Base-by-base conservation (phyloP, 2,888 invertebrate species). In the Amblyteles armatorius region DNA sequence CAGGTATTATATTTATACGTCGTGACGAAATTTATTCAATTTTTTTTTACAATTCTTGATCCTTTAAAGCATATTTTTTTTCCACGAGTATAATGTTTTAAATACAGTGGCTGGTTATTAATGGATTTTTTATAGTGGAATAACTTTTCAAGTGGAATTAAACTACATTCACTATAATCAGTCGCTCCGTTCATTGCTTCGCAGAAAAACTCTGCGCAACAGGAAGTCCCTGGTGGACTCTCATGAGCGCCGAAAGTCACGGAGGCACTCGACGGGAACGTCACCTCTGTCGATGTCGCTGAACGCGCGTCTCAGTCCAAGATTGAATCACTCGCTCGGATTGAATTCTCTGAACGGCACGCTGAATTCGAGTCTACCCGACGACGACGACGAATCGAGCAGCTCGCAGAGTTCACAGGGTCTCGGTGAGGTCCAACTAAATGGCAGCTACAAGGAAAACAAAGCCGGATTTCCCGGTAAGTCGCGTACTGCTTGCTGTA, bases 231-330 rank as follows among this genome's bases (percentile, higher is more conserved):
- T 95, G 79, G 94, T 94, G 63, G 95, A 96, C 90, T 95, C 95
- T 16, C 94, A 95, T 65, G 97, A 97, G 89, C 94, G 97, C 78
- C 95, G 98, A 87, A 98, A 97, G 94, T 98, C 98, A 57, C 95
- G 97, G 68, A 94, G 97, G 86, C 96, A 97, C 93, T 97, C 96
- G 79, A 96, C 96, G 11, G 96, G 96, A 74, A 96, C 95, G 67
- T 95, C 96, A 88, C 96, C 96, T 19, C 90, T 94, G 71, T 92
- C 93, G 84, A 91, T 94, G 91, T 90, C 93, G 65, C 88, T 93
- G 85, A 92, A 91, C 82, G 89, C 92, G 9, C 92, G 93, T n/a
- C 87, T 91, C 50, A 93, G 93, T 87, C 93, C 93, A 36, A 89
- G 93, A 80, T 87, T 93, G 79, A 93, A 93, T 89, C 92, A 93